Evolutionary conservation across 2,888 invertebrate species (phyloP).

Genomic region (Colletes collaris): DNA sequence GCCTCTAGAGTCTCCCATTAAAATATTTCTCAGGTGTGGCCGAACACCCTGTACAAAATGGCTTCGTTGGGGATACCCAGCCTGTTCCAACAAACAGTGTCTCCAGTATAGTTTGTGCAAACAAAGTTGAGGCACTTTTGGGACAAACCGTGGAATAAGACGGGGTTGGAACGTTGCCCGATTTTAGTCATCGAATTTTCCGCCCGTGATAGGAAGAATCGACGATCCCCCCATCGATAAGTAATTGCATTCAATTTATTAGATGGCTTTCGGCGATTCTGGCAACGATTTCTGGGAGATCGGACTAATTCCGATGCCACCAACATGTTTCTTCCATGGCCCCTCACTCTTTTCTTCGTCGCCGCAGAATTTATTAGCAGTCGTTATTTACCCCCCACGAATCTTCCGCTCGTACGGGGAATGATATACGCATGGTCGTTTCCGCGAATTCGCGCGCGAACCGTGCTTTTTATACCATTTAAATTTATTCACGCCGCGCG

Average conservation of each 20-base stretch:
- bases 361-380: slow-evolving; percentile 62
- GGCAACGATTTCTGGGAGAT: slow-evolving; percentile 28
- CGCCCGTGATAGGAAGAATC: not conserved
- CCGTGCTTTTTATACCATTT: slow-evolving; percentile 60
- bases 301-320: slow-evolving; percentile 36
- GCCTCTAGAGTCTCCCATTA: too few relatives aligned
- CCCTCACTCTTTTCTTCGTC: slow-evolving; percentile 15
- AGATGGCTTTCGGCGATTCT: slow-evolving; percentile 4
- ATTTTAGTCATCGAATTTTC: slow-evolving; percentile 11
- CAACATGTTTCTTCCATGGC: slow-evolving; percentile 18
- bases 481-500: slow-evolving; percentile 67
- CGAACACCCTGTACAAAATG: too few relatives aligned
- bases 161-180: not conserved
- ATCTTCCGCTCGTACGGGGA: slow-evolving; percentile 30
- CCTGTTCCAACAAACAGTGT: too few relatives aligned
- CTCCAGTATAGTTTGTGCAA: too few relatives aligned
- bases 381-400: slow-evolving; percentile 57
- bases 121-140: too few relatives aligned
- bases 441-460: slow-evolving; percentile 55
- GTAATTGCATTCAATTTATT: slow-evolving; percentile 52
- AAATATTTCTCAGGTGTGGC: too few relatives aligned
- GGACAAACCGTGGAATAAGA: not conserved
- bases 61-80: too few relatives aligned
- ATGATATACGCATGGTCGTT: slow-evolving; percentile 52
- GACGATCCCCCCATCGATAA: slow-evolving; percentile 27